Evolutionary conservation across 2,888 invertebrate species (phyloP), one percentile per base, ranked within the genome.

Genomic region (Ormyrus rosae): DNA sequence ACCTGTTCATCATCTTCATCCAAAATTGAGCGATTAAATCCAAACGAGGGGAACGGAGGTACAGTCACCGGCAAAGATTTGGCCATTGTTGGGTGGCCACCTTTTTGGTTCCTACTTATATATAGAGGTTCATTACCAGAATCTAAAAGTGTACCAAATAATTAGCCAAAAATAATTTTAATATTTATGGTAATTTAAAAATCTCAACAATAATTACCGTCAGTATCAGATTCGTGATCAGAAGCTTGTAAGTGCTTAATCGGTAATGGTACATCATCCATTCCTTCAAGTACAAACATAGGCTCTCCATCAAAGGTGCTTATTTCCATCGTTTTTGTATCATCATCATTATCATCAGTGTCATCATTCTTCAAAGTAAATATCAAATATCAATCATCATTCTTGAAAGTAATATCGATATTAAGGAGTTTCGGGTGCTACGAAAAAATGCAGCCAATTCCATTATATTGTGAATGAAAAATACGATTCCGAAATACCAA

Each of bases 41-140:
- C 84, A 69, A 86, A 88, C 9, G 87, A 85, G 65, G 93, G 92
- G 87, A 95, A 94, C 79, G 90, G 91, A 74, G 96, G 95, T 91
- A 96, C 94, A 89, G 94, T 94, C 88, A 96, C 95, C 58, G 96
- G 96, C 87, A 96, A 92, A 83, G 96, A 96, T 89, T 94, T 95
- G 63, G 96, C 96, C 84, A 96, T 86, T 73, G 89, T 91, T 80
- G 92, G 92, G 34, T 91, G 90, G 51, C 89, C 91, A 65, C 89
- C 89, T 80, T 90, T 90, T 70, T 88, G 89, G 71, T 84, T 85
- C 75, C 93, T 92, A 5, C 92, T 89, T 83, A 94, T 92, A 84
- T 93, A 93, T 82, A 93, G 92, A 63, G 93, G 93, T 88, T 94
- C 94, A 85, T 93, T 92, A 84, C 93, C 93, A 78, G 91, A 91